These are phyloP conservation scores for Phoebastria nigripes DNA, from an alignment of 2,797 vertebrate genomes.

Conservation along the genomic window DNA sequence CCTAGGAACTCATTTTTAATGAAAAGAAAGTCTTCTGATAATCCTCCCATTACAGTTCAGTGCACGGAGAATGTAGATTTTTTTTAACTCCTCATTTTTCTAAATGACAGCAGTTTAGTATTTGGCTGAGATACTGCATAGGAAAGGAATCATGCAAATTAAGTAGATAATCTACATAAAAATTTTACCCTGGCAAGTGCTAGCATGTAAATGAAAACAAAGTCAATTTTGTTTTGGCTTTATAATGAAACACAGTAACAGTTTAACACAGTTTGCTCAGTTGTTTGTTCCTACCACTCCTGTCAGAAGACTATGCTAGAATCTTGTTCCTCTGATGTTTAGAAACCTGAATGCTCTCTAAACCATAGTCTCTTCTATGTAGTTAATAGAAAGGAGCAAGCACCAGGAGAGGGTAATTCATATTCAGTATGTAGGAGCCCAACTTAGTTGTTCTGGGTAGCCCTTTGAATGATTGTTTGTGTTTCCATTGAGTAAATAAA, in stretches of 20 bases:
- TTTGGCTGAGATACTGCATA: background rate
- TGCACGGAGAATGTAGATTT: background rate
- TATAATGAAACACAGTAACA: background rate
- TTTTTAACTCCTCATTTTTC: background rate
- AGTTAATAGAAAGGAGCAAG: background rate
- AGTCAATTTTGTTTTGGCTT: background rate
- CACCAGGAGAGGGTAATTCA: background rate
- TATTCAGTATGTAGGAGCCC: background rate
- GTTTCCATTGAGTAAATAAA: background rate
- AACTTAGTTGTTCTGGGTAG: background rate
- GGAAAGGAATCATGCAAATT: background rate
- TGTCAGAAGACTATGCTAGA: background rate
- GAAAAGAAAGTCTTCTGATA: background rate
- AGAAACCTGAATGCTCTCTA: background rate
- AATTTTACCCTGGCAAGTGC: background rate
- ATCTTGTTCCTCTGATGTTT: background rate
- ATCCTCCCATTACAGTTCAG: background rate
- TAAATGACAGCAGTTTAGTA: background rate
- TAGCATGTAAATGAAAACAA: slow-evolving; percentile 1
- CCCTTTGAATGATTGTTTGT: background rate
- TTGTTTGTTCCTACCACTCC: background rate
- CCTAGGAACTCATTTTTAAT: background rate
- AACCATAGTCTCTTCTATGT: background rate
- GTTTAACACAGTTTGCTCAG: background rate
- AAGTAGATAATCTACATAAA: background rate